Evolutionary conservation across 2,113 vertebrate species (phyloP).

Genomic region (Pipra filicauda): DNA sequence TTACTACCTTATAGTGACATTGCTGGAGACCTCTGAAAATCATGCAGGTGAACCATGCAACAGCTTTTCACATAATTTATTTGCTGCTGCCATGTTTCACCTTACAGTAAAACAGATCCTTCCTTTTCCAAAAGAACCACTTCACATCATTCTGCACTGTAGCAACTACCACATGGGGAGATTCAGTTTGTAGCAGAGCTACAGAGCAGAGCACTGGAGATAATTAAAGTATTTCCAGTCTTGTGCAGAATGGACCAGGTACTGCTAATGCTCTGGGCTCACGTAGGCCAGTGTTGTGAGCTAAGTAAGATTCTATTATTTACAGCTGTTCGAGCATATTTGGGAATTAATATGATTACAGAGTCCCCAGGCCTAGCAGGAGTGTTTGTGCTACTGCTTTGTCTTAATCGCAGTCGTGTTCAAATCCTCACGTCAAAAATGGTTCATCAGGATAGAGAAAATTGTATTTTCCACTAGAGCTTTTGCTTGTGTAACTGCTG

Average conservation of each 20-base stretch:
- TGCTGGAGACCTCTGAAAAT: not conserved
- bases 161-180: accelerated
- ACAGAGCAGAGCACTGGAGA: not conserved
- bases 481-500: not conserved
- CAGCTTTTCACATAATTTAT: accelerated
- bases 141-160: not conserved
- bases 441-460: not conserved
- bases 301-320: not conserved
- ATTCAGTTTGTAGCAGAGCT: not conserved
- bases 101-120: not conserved
- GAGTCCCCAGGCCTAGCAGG: not conserved
- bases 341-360: not conserved
- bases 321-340: not conserved
- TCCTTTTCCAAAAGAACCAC: not conserved
- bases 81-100: not conserved
- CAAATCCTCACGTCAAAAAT: not conserved
- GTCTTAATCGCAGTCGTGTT: not conserved
- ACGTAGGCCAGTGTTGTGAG: accelerated
- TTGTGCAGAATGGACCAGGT: not conserved
- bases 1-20: not conserved
- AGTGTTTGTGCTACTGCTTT: not conserved
- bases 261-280: not conserved
- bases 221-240: not conserved
- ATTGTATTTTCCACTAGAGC: not conserved
- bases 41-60: not conserved